Evolutionary conservation across 1,140 invertebrate species (phyloP).

Genomic region (Ladona fulva): DNA sequence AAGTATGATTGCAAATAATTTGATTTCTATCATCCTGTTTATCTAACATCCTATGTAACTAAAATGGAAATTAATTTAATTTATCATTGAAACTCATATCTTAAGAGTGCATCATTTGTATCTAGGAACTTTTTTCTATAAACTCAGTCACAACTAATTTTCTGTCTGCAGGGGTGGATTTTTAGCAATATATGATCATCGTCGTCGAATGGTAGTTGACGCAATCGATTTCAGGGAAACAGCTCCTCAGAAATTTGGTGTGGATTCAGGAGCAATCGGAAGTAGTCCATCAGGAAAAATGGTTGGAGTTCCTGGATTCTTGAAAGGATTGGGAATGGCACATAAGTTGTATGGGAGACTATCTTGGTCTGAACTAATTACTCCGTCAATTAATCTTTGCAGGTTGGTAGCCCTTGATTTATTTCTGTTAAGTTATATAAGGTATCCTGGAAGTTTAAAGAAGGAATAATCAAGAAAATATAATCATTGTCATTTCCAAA

Average conservation of each 20-base stretch:
- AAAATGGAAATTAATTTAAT: too few relatives aligned
- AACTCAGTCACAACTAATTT: too few relatives aligned
- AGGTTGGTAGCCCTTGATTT: constrained; percentile 35
- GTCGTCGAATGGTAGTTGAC: constrained; percentile 36
- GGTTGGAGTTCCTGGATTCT: constrained; percentile 44
- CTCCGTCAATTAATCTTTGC: constrained; percentile 54
- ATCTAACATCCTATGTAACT: too few relatives aligned
- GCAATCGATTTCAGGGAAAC: constrained; percentile 46
- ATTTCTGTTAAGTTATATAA: too few relatives aligned
- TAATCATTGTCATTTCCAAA: too few relatives aligned
- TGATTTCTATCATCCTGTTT: too few relatives aligned
- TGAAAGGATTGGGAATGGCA: constrained; percentile 47
- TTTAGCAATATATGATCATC: constrained; percentile 61
- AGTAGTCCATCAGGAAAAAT: constrained; percentile 18
- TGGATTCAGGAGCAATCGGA: constrained; percentile 18
- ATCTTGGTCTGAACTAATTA: constrained; percentile 52
- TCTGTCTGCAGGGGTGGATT: constrained; percentile 54
- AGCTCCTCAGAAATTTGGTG: constrained; percentile 23
- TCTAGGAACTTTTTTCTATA: too few relatives aligned
- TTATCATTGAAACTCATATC: too few relatives aligned
- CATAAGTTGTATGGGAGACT: constrained; percentile 51
- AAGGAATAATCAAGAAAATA: too few relatives aligned
- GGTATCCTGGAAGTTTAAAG: too few relatives aligned
- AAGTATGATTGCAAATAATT: too few relatives aligned
- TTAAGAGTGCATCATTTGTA: too few relatives aligned